These are phyloP conservation scores for Pitta sordida DNA, from an alignment of 2,113 vertebrate species.

Conservation along the genomic window DNA sequence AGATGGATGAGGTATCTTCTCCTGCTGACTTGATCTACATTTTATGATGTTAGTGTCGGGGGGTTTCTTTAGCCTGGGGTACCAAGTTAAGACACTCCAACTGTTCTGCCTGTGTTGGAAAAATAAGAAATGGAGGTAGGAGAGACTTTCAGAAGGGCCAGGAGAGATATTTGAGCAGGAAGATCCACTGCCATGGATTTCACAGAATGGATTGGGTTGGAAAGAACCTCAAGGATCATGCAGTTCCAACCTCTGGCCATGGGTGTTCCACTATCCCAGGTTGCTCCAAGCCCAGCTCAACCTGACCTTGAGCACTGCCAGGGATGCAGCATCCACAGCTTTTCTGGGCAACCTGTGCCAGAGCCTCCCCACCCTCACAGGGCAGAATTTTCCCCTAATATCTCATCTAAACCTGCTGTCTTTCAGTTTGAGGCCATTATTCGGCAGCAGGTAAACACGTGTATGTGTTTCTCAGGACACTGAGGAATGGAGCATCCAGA, in stretches of 20 bases:
- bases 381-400: neutral
- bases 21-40: neutral
- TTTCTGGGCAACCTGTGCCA: neutral
- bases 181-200: rapidly evolving
- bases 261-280: neutral
- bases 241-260: neutral
- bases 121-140: neutral
- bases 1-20: neutral
- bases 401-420: neutral
- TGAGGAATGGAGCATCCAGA: neutral
- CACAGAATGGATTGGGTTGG: neutral
- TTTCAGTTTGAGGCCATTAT: neutral
- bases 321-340: neutral
- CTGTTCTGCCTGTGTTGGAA: neutral
- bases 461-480: neutral
- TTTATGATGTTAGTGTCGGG: rapidly evolving
- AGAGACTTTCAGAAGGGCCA: neutral
- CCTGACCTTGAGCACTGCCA: neutral
- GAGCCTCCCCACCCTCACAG: rapidly evolving
- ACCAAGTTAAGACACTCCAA: no score
- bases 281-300: rapidly evolving
- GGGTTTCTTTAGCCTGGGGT: neutral
- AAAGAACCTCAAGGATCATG: neutral
- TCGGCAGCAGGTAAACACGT: neutral
- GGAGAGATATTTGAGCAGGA: neutral